Evolutionary conservation across 2,888 invertebrate species (phyloP), one percentile per base, ranked within the genome.

Genomic region (Cheiracanthium punctorium): DNA sequence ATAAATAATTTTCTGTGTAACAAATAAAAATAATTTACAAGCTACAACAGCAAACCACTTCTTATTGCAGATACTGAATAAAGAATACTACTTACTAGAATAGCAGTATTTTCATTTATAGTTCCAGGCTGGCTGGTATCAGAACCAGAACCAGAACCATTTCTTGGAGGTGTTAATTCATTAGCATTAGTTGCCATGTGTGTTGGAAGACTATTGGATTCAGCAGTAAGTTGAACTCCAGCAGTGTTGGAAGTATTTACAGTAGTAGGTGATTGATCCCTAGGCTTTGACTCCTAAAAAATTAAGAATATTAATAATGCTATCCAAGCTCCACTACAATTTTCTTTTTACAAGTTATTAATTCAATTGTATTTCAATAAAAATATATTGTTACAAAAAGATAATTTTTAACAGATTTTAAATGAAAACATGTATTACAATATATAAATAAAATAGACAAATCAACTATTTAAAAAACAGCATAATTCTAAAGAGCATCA

Each of bases 141-240:
- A 41, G 64, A 32, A 1, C 48, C 14, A 20, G 33, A 1, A n/a
- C 17, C 0, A 30, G 67, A 67, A 24, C 33, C 14, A 32, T 65
- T 33, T 69, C 52, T 74, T 10, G 74, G 74, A 30, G 74, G 74
- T n/a, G 75, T 20, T 37, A 24, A 33, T 30, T 80, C 73, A 58
- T 70, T 58, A n/a, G 80, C 58, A 17, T 30, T 30, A 64, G 75
- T 41, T 10, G 43, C 8, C 17, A 58, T 41, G 24, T 76, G 52
- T 20, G 41, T 30, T 32, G 82, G 82, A 82, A 82, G 82, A 82
- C 82, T 71, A 14, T 70, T 43, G 20, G 28, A 48, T 30, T 71
- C n/a, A 4, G 20, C 5, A 24, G 10, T 43, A 29, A 28, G 29
- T 33, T 12, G 71, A 0, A 17, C 37, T 28, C 8, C 28, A 5